phyloP scores from a whole-genome alignment of 2,113 vertebrate genomes.

The Colaptes auratus region DNA sequence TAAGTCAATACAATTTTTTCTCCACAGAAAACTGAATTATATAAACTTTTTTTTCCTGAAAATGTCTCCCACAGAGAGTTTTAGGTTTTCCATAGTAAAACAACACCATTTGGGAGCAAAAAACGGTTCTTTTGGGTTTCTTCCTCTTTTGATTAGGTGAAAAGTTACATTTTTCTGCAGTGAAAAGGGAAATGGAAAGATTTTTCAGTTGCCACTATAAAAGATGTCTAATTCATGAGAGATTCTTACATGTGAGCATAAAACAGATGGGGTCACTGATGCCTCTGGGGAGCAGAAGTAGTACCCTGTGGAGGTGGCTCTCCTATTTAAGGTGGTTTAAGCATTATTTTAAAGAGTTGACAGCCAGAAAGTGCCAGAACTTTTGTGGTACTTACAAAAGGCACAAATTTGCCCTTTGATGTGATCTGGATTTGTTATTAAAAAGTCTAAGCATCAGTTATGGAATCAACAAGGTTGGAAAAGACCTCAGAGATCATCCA shows the following conservation, averaged over 20 bases:
- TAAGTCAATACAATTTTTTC: neutral
- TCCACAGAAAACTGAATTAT: neutral
- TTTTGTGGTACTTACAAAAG: neutral
- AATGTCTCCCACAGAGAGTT: neutral
- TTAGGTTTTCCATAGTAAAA: neutral
- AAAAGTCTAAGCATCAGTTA: neutral
- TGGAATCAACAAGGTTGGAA: too few relatives aligned
- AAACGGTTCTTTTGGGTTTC: neutral
- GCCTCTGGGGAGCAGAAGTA: neutral
- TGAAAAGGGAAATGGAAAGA: neutral
- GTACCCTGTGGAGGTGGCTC: neutral
- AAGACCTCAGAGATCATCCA: too few relatives aligned
- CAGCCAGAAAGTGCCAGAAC: neutral
- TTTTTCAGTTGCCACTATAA: neutral
- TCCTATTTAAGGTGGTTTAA: neutral
- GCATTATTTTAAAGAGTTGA: neutral
- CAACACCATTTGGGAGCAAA: neutral
- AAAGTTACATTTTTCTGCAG: neutral
- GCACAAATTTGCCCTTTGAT: neutral
- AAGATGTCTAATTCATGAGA: neutral
- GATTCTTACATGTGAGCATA: neutral
- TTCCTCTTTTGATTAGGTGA: neutral
- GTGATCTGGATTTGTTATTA: neutral
- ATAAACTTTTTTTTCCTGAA: neutral
- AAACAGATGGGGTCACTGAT: accelerated